Evolutionary conservation across 2,888 invertebrate species (phyloP).

Genomic region (Tiliacea aurago): DNA sequence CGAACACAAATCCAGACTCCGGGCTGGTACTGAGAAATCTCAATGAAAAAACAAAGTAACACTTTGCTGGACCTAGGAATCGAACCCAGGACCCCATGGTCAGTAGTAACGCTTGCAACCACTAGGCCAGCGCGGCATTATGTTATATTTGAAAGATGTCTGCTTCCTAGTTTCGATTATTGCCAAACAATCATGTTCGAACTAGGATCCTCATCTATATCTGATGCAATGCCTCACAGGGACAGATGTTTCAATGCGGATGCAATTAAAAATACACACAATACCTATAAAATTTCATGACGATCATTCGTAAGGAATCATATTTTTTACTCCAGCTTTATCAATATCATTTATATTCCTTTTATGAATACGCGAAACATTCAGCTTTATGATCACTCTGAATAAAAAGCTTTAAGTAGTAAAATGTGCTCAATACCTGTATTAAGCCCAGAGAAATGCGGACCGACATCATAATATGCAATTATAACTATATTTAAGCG

Average conservation of each 20-base stretch:
- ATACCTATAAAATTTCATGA: conserved; percentile 37
- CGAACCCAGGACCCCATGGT: background rate
- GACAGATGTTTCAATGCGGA: conserved; percentile 31
- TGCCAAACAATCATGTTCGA: background rate
- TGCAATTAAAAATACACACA: conserved; percentile 18
- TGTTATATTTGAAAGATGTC: background rate
- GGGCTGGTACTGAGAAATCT: too few species aligned
- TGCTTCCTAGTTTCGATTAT: conserved; percentile 1
- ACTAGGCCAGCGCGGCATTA: background rate
- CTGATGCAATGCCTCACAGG: background rate
- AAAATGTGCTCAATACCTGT: conserved; percentile 37
- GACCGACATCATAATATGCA: conserved; percentile 33
- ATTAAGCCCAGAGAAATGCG: conserved; percentile 20
- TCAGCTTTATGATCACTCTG: conserved; percentile 20
- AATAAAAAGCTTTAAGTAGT: conserved; percentile 40
- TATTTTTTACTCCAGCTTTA: conserved; percentile 25
- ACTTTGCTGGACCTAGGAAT: background rate
- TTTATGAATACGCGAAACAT: conserved; percentile 10
- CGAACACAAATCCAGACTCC: background rate
- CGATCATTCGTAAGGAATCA: background rate
- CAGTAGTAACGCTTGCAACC: background rate
- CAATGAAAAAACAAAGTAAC: background rate
- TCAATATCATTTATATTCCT: background rate
- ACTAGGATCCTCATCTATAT: background rate
- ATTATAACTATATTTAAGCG: conserved; percentile 52